Percentiles rank a stretch among this genome's conserved stretches.
These are phyloP conservation scores for Drosophila infuscata DNA, from an alignment of 2,888 invertebrate species.

Conservation along the genomic window DNA sequence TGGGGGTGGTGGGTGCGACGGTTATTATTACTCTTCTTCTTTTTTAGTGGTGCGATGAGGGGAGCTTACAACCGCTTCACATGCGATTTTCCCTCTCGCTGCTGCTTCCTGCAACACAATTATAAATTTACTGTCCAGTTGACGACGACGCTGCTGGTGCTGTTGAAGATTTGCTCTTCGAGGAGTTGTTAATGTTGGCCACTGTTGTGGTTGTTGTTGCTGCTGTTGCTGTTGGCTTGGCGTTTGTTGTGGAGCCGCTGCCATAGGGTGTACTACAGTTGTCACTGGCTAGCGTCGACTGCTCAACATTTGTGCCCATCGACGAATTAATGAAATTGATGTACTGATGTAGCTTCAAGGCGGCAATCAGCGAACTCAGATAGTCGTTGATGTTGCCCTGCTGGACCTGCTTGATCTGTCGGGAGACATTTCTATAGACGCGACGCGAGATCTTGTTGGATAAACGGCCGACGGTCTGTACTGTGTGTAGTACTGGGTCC, in stretches of 20 bases:
- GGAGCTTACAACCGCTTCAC: not conserved
- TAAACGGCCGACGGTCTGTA: conserved; percentile 90
- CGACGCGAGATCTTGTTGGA: conserved; percentile 90
- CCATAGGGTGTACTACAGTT: conserved; percentile 62
- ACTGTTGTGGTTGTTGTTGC: conserved; percentile 7
- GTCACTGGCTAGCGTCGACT: conserved; percentile 68
- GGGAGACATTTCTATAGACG: conserved; percentile 89
- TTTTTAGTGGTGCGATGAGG: not conserved
- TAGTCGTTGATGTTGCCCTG: conserved; percentile 86
- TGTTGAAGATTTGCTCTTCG: conserved; percentile 30
- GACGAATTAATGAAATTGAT: conserved; percentile 85
- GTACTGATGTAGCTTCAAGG: conserved; percentile 85
- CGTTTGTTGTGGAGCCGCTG: not conserved
- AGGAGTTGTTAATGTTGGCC: conserved; percentile 28
- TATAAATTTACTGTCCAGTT: conserved; percentile 34
- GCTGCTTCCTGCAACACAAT: not conserved
- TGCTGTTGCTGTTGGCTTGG: conserved; percentile 4
- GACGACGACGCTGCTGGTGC: conserved; percentile 26
- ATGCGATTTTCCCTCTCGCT: not conserved
- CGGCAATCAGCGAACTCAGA: conserved; percentile 85
- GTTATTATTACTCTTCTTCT: not conserved
- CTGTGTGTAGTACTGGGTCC: conserved; percentile 89
- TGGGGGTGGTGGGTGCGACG: not conserved
- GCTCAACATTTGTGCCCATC: conserved; percentile 83
- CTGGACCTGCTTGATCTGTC: conserved; percentile 87